Base-by-base conservation (phyloP, 2,113 vertebrate species). In the Amazona vittata region DNA sequence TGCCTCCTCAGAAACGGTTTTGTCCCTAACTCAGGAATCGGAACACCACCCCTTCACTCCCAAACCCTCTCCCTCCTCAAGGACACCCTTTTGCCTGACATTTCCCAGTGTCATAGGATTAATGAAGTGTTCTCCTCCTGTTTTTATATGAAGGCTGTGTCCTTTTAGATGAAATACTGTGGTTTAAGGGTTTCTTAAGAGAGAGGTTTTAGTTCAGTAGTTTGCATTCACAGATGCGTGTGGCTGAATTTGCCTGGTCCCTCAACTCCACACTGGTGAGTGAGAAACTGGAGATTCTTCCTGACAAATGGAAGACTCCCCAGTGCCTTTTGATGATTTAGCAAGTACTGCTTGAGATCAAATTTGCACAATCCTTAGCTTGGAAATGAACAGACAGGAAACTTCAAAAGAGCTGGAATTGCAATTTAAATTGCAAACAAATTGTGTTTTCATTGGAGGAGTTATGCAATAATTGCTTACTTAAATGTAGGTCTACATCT, bases 391-490 rank as follows among this genome's bases (percentile, higher is more conserved):
- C 59, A 86, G 49, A 50, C 33, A 94, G 57, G n/a, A 73, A 79
- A 84, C 80, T 96, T 95, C 80, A 90, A 86, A 93, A 93, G 92
- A 92, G 62, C 37, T 33, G 8, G 39, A 83, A 86, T 4, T 78
- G 44, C 47, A 68, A 63, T 62, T 93, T 62, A 82, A 93, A 89
- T 82, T 55, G 77, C 77, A 93, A 97, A 89, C 89, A 95, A 96
- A 84, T 89, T 0, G 18, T 73, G 65, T 68, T 94, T 93, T 71
- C 74, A 22, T 44, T 89, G 78, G 70, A 91, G 84, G 67, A 85
- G 35, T 28, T 87, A 35, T 79, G 64, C 50, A 68, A 50, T 82
- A 91, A 94, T 93, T 79, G 26, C 68, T 82, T 87, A 64, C 84
- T 93, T 94, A 94, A 94, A 89, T 22, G 39, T 76, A 79, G 62